Evolutionary conservation across 2,113 vertebrate species (phyloP).

Genomic region (Loxodonta africana): DNA sequence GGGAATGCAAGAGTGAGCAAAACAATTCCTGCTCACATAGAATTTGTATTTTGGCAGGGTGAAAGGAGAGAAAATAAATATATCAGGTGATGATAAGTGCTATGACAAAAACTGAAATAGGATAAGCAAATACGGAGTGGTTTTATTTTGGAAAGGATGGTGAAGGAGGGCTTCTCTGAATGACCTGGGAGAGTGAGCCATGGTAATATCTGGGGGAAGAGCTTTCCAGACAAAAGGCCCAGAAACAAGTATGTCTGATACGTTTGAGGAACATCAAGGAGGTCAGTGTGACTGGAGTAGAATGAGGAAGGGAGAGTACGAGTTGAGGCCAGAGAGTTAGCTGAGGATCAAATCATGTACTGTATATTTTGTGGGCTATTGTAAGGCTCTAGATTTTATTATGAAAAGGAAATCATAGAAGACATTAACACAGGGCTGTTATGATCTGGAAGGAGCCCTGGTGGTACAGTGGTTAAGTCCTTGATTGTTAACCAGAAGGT

Average conservation of each 20-base stretch:
- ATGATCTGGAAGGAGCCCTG: too few species aligned
- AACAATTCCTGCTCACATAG: not conserved
- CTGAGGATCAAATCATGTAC: not conserved
- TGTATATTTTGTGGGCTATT: not conserved
- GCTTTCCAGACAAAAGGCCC: not conserved
- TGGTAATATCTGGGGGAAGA: not conserved
- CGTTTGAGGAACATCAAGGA: not conserved
- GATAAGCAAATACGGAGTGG: not conserved
- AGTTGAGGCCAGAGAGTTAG: not conserved
- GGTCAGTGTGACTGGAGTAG: not conserved
- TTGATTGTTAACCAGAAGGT: too few species aligned
- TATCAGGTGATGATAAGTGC: not conserved
- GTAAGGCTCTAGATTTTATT: slow-evolving; percentile 17
- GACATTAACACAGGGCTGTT: not conserved
- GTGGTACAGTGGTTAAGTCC: too few species aligned
- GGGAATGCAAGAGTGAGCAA: not conserved
- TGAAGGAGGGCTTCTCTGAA: not conserved
- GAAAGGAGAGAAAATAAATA: not conserved
- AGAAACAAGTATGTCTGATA: not conserved
- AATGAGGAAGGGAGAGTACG: not conserved
- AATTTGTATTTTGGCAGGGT: not conserved
- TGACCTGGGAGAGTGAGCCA: not conserved
- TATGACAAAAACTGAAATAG: not conserved
- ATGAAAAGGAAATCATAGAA: not conserved
- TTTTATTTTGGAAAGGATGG: not conserved